Evolutionary conservation across 37 sponge, comb jelly and placozoan genomes (phyloP).

Genomic region (Spongilla lacustris): DNA sequence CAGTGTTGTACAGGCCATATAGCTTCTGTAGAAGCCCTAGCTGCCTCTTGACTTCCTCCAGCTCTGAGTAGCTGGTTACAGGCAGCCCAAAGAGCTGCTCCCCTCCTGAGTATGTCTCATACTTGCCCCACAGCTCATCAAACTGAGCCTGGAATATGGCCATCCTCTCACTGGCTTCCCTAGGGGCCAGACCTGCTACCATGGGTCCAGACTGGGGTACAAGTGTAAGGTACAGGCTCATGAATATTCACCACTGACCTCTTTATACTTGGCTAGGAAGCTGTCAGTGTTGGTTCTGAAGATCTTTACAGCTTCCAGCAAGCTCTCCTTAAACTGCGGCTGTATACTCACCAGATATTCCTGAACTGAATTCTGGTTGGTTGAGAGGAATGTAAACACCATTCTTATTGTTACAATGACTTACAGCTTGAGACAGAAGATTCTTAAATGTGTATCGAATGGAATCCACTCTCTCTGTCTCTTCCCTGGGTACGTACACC

Average conservation of each 20-base stretch:
- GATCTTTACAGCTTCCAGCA: slow-evolving; percentile 68
- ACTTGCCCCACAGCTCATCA: slow-evolving; percentile 92
- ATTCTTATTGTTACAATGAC: not conserved
- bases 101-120: slow-evolving; percentile 92
- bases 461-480: slow-evolving; percentile 94
- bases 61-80: slow-evolving; percentile 87
- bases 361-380: slow-evolving; percentile 65
- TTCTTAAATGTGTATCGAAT: slow-evolving; percentile 90
- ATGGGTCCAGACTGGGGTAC: slow-evolving; percentile 82
- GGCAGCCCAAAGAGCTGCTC: slow-evolving; percentile 94
- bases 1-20: slow-evolving; percentile 90
- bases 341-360: slow-evolving; percentile 76
- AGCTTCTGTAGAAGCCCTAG: slow-evolving; percentile 95
- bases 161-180: slow-evolving; percentile 93
- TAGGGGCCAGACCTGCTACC: slow-evolving; percentile 86
- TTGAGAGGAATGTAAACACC: not conserved
- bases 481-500: slow-evolving; percentile 80
- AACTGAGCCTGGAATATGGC: slow-evolving; percentile 87
- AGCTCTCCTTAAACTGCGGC: slow-evolving; percentile 76
- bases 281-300: slow-evolving; percentile 60
- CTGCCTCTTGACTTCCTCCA: slow-evolving; percentile 77
- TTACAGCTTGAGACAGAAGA: slow-evolving; percentile 67
- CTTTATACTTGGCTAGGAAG: slow-evolving; percentile 55
- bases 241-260: slow-evolving; percentile 8
- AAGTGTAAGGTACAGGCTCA: not conserved